These are phyloP conservation scores for Parascotia fuliginaria DNA, from an alignment of 2,888 invertebrate genomes.

Conservation along the genomic window DNA sequence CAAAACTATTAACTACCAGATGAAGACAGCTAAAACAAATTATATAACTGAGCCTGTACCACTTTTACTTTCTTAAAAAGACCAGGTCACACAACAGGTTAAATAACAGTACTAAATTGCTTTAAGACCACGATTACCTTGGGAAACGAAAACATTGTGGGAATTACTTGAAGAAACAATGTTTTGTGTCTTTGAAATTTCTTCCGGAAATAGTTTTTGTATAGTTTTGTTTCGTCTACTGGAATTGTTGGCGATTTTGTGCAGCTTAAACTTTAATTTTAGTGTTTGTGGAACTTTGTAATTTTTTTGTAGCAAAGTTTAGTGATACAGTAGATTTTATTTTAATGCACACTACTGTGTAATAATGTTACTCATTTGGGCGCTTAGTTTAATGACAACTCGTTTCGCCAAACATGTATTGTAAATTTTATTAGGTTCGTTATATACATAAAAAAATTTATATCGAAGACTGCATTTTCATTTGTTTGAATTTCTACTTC, in stretches of 20 bases:
- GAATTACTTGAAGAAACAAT: constrained; percentile 34
- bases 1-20: constrained; percentile 15
- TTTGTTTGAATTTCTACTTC: too few relatives aligned
- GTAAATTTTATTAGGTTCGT: too few relatives aligned
- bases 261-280: not conserved
- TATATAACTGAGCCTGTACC: constrained; percentile 22
- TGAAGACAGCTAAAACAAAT: constrained; percentile 11
- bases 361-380: too few relatives aligned
- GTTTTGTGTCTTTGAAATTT: constrained; percentile 22
- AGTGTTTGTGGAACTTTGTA: not conserved
- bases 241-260: not conserved
- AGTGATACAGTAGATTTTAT: too few relatives aligned
- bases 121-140: constrained; percentile 25
- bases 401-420: too few relatives aligned
- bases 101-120: constrained; percentile 34
- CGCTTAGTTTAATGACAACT: too few relatives aligned
- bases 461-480: too few relatives aligned
- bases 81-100: constrained; percentile 29
- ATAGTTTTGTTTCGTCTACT: not conserved
- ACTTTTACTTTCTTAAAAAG: constrained; percentile 39
- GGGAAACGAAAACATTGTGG: constrained; percentile 34
- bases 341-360: too few relatives aligned
- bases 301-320: not conserved
- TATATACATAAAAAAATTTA: too few relatives aligned
- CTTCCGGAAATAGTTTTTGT: constrained; percentile 34